Evolutionary conservation across 1,140 invertebrate genomes (phyloP), one percentile per base, ranked within the genome.

Genomic region (Chymomyza costata): DNA sequence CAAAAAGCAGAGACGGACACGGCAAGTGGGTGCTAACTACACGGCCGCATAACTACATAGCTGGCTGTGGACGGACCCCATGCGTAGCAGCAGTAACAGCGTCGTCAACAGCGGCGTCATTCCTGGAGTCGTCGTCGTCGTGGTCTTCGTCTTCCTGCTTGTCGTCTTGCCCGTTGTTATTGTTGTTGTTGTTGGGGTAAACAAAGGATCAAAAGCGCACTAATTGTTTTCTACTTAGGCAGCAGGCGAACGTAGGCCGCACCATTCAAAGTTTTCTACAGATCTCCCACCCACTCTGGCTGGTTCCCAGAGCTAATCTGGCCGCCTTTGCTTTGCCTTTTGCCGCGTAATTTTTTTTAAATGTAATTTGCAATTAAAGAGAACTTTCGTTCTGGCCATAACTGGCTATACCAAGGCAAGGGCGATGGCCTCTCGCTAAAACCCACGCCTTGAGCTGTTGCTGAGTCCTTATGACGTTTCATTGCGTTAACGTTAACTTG

Each of bases 321-420:
- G n/a, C 51, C 47, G 58, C 61, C 52, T 5, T 47, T 47, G 14
- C 31, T 50, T 39, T 63, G 65, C 62, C 57, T 70, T n/a, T 69
- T 68, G 53, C 65, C 62, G 78, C 78, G 68, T 68, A 82, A 80
- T 73, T 78, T 82, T 73, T n/a, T 82, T 44, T 69, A 82, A 82
- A 82, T 74, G 61, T 78, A 83, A 78, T 82, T 82, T 82, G 78
- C 80, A 82, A 82, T 82, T 82, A 82, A 82, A 82, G 67, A 64
- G 47, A 54, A 50, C 74, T 52, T 48, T 38, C 46, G 45, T 55
- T n/a, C 38, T 44, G 46, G 50, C 39, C 45, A 45, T 60, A n/a
- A n/a, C n/a, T n/a, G n/a, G 45, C 43, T 51, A 41, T 31, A 45
- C 15, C 37, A 28, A 7, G 21, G n/a, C 7, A 7, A 16, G 19